Base-by-base conservation (phyloP, 1,140 invertebrate species). In the Macrobrachium nipponense region DNA sequence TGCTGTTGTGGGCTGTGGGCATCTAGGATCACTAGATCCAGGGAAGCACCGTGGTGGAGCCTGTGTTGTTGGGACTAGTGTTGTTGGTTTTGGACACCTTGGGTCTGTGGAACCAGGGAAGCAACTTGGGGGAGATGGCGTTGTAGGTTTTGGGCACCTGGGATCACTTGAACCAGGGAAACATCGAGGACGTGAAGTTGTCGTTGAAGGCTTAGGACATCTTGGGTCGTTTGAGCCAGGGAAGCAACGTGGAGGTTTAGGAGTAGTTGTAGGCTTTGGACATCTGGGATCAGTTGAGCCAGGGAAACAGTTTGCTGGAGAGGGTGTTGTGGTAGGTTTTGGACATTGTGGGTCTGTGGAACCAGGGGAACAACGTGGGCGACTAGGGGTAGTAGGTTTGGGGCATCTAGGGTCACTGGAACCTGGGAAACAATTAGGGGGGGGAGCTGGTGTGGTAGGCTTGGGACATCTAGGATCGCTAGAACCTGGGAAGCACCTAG, bases 381-480 rank as follows among this genome's bases (percentile, higher is more conserved):
- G 85, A 23, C 79, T 58, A n/a, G 36, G 70, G 23, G 72, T 82
- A 18, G 85, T 81, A 64, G 85, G 85, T 73, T 82, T 78, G 7
- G 77, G 68, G 64, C 86, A 89, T 15, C 85, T 62, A n/a, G 85
- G 79, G 51, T 87, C 85, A 43, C 61, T 70, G 11, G 85, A 87
- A 5, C 79, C 85, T 36, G 60, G 72, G 51, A 59, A 81, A 43
- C 85, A 87, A 0, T 36, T 15, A 23, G 70, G 79, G 18, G 83
- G 83, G 27, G 83, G 15, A n/a, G 44, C n/a, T 17, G 83, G 79
- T 0, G 77, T 79, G 43, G 73, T 60, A 59, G 68, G 20, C 3
- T 60, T 68, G 8, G 75, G 61, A 36, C 80, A 87, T 43, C 62
- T 51, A 20, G 73, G 51, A 61, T 80, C 76, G 18, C 2, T 86